Evolutionary conservation across 2,888 invertebrate genomes (phyloP).

Genomic region (Glaucopsyche alexis): DNA sequence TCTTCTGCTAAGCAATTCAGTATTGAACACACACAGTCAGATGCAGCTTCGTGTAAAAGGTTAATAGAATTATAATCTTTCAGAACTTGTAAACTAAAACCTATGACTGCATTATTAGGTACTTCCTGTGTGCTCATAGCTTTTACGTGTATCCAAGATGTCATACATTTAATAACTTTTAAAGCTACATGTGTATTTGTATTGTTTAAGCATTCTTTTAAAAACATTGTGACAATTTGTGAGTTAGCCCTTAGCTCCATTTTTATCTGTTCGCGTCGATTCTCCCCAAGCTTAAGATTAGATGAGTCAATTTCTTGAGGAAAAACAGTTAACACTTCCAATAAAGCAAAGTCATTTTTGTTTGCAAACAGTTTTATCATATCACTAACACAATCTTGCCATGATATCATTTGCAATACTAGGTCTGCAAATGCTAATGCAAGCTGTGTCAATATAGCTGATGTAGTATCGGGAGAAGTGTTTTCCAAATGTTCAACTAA

Average conservation of each 20-base stretch:
- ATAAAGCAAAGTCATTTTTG: conserved; percentile 88
- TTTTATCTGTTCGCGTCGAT: conserved; percentile 91
- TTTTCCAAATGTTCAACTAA: conserved; percentile 91
- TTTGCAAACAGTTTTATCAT: conserved; percentile 88
- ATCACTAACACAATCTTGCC: conserved; percentile 93
- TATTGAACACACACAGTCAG: conserved; percentile 93
- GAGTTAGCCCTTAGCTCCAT: conserved; percentile 88
- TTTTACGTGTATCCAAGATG: conserved; percentile 93
- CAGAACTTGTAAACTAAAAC: conserved; percentile 85
- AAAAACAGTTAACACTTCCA: conserved; percentile 95
- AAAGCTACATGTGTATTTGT: conserved; percentile 84
- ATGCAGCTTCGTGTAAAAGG: conserved; percentile 91
- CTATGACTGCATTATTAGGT: conserved; percentile 85
- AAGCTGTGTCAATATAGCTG: conserved; percentile 93
- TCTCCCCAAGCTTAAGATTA: conserved; percentile 91
- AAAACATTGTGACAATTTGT: conserved; percentile 87
- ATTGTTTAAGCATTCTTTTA: conserved; percentile 87
- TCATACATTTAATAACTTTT: conserved; percentile 91
- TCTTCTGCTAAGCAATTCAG: conserved; percentile 90
- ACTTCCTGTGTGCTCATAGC: conserved; percentile 88
- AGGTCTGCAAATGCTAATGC: conserved; percentile 96
- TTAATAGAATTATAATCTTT: conserved; percentile 80
- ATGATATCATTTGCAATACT: conserved; percentile 94
- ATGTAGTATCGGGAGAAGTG: conserved; percentile 88
- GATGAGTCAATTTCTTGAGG: conserved; percentile 96